Base-by-base conservation (phyloP, 1,140 invertebrate species). In the Mylabris phalerata region DNA sequence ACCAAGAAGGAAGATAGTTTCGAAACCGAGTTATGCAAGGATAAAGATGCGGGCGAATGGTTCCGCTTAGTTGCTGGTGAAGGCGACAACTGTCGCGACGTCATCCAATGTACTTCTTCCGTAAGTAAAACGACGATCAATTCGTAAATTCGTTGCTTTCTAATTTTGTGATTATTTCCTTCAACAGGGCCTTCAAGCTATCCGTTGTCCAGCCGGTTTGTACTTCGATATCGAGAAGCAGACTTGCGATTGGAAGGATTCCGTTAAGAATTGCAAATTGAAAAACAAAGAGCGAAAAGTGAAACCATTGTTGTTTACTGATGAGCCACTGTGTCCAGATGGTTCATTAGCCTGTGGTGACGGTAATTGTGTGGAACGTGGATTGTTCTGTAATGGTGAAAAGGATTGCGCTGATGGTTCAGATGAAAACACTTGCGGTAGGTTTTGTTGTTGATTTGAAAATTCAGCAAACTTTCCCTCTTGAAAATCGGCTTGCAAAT, bases 171-270 rank as follows among this genome's bases (percentile, higher is more conserved):
- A 19, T 19, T 2, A 19, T 19, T 19, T 19, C 19, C 19, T 19
- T 2, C 19, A 32, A 51, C 72, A 90, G 86, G 92, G 92, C 66
- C 83, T 95, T 27, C 90, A 95, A 82, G 92, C 91, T 13, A 90
- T 95, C 67, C 83, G 92, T 72, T 95, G 93, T 74, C 93, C 93
- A 11, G 90, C 92, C 49, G 93, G 93, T 75, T 77, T 96, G 56
- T 93, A 87, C 71, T 96, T 96, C 76, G 93, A 96, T 72, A 94
- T 95, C 67, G 92, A 95, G 70, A 94, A 95, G 74, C 93, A 96
- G 76, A 95, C 93, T 3, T 96, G 93, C 72, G 92, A 95, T 72
- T 96, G 93, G 93, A 95, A 94, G 73, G 89, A 88, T 60, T 84
- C 91, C 2, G 93, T 96, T 0, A 93, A 92, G 73, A 95, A 95